Percentiles rank a stretch among this genome's conserved stretches.
Conservation (phyloP, 1,140 invertebrate species). For the Calosoma granatense region DNA sequence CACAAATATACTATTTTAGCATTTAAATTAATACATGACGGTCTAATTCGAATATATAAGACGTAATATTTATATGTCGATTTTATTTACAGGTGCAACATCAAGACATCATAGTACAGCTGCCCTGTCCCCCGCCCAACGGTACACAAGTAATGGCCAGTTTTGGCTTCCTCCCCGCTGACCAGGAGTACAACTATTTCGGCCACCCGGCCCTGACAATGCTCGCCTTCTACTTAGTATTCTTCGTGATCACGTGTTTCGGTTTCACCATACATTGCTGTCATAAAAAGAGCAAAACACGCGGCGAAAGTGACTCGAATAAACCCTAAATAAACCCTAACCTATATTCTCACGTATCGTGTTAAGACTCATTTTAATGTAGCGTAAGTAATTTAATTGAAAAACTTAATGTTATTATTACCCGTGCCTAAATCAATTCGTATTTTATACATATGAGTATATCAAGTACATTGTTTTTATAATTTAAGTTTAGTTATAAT, state of each 20-base stretch:
- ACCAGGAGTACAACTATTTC: slow-evolving; percentile 33
- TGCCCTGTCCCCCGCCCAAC: slow-evolving; percentile 63
- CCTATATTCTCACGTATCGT: neutral
- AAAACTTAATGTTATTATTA: neutral
- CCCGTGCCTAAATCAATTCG: slow-evolving; percentile 1
- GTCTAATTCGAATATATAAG: neutral
- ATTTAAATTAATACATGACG: neutral
- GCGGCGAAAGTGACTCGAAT: neutral
- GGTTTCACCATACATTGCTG: slow-evolving; percentile 50
- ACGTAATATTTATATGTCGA: neutral
- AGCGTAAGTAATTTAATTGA: neutral
- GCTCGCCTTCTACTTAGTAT: slow-evolving; percentile 45
- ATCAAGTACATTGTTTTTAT: slow-evolving; percentile 1
- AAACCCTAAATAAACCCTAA: neutral
- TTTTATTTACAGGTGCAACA: slow-evolving; percentile 50
- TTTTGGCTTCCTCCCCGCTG: slow-evolving; percentile 39
- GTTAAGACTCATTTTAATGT: neutral
- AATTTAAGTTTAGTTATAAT: slow-evolving; percentile 1
- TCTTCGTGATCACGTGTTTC: slow-evolving; percentile 44
- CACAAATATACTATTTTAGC: too few relatives aligned
- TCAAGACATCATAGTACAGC: slow-evolving; percentile 72
- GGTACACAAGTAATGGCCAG: slow-evolving; percentile 59
- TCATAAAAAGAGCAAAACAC: neutral
- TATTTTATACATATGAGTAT: neutral
- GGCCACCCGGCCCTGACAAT: slow-evolving; percentile 45